Percentiles rank a stretch among this genome's conserved stretches.
These are phyloP conservation scores for Amblyjoppa fuscipennis DNA, from an alignment of 2,888 invertebrate species.

Conservation along the genomic window DNA sequence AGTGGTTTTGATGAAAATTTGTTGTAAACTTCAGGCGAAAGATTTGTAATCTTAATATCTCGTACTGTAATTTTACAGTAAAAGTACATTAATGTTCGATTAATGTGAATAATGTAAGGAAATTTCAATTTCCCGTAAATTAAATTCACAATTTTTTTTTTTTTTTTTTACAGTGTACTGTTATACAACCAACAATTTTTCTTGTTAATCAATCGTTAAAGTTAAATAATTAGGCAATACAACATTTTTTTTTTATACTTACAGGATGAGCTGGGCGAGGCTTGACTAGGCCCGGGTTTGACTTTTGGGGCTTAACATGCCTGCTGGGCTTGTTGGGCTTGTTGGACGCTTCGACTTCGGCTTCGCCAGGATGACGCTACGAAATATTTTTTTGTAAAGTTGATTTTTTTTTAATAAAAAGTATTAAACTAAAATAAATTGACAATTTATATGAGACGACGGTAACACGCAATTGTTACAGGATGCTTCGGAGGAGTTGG, in stretches of 20 bases:
- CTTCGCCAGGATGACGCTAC: conserved; percentile 65
- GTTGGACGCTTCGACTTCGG: conserved; percentile 41
- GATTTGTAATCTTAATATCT: too few relatives aligned
- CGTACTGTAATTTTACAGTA: too few relatives aligned
- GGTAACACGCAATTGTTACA: not conserved
- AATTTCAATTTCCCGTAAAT: too few relatives aligned
- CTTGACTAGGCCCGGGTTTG: not conserved
- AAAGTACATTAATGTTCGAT: too few relatives aligned
- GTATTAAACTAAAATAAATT: not conserved
- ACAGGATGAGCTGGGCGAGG: not conserved
- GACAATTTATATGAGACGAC: not conserved
- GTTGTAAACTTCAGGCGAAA: too few relatives aligned
- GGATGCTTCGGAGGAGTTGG: too few relatives aligned
- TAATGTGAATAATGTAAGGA: too few relatives aligned
- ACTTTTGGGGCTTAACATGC: too few relatives aligned
- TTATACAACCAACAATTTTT: not conserved
- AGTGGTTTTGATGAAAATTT: too few relatives aligned
- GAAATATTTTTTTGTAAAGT: not conserved
- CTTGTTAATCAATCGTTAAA: not conserved
- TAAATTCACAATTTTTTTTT: too few relatives aligned
- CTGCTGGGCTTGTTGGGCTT: too few relatives aligned
- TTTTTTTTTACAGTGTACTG: too few relatives aligned
- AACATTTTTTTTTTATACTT: not conserved
- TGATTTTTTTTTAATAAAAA: not conserved
- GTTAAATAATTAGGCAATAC: not conserved